Base-by-base conservation (phyloP, 2,113 vertebrate species). In the Lampris incognitus region DNA sequence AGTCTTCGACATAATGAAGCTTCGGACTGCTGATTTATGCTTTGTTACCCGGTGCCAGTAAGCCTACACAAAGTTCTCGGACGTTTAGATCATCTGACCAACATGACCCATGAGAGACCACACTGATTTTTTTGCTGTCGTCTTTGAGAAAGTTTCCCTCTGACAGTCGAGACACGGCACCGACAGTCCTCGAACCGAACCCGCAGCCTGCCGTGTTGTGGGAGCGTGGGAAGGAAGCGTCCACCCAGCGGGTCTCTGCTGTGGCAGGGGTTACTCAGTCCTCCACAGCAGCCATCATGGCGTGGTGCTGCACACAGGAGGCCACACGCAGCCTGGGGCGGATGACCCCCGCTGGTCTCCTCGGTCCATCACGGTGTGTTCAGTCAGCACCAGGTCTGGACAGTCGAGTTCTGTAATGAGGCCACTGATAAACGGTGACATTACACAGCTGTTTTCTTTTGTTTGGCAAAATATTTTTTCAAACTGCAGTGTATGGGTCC, bases 91-190 rank as follows among this genome's bases (percentile, higher is more conserved):
- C 24, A 24, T 24, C 24, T 24, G 24, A 24, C 24, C 24, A 0
- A 24, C 24, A 24, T 24, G 24, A 24, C 24, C 24, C 24, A 24
- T 24, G 24, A 24, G 24, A 24, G 24, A 24, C 24, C 24, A 24
- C 24, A 24, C 24, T 24, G 24, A 24, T 24, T 90, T 85, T 48
- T 69, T 87, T 82, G 67, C 78, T 70, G 39, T 88, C 90, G 91
- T 91, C 88, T 87, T 74, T 9, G 0, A 76, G 79, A 82, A 92
- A 84, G 81, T 49, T 78, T 48, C 78, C 65, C 63, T 66, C 83
- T 84, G 56, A 52, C 70, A 66, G 70, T 71, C 46, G 65, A 62
- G 78, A 87, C 74, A 82, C 50, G 44, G 67, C 46, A 72, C 75
- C 39, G 80, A 38, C 50, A 48, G 9, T 38, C 49, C 49, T 69